Base-by-base conservation (phyloP, 2,113 vertebrate genomes). In the Monarcha castaneiventris region DNA sequence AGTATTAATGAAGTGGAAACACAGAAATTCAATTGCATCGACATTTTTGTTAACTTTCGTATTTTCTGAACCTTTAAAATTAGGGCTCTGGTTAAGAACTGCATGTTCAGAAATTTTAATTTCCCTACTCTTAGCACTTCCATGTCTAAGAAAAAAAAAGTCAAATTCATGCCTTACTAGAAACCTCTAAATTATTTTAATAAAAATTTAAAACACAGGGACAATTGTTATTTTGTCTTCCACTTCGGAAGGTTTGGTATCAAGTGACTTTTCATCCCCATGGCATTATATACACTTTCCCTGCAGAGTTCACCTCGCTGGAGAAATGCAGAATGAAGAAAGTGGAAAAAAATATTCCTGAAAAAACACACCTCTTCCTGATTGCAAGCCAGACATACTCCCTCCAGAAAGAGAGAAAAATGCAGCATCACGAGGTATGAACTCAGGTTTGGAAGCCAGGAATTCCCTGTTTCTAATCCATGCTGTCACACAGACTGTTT, bases 371-470 rank as follows among this genome's bases (percentile, higher is more conserved):
- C 25, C 78, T 68, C 90, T 64, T 55, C 64, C 44, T 72, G 78
- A 78, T 75, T 61, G 55, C n/a, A 22, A 30, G 41, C 71, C 82
- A 93, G 79, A 85, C 35, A 63, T n/a, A 29, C 35, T 63, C 75
- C 44, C 46, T 94, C 79, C 73, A 96, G 77, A 77, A 93, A 25
- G n/a, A 79, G 59, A 68, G 56, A 75, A 87, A 94, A 95, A 96
- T 61, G 89, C 73, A 87, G 63, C 89, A 93, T 49, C 71, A 75
- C 62, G 44, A 93, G 74, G 73, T 87, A 75, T 6, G 80, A 89
- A 64, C 59, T 54, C 30, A 26, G 49, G 61, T 69, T 20, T 80
- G 48, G 48, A 75, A 92, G 90, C 77, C 94, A 93, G 86, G 84
- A 94, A 80, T 86, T 76, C 81, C 74, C 80, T 61, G 14, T 35